phyloP scores from a whole-genome alignment of 30 jellyfish, hydroid and myxozoan species.

The Turritopsis rubra region DNA sequence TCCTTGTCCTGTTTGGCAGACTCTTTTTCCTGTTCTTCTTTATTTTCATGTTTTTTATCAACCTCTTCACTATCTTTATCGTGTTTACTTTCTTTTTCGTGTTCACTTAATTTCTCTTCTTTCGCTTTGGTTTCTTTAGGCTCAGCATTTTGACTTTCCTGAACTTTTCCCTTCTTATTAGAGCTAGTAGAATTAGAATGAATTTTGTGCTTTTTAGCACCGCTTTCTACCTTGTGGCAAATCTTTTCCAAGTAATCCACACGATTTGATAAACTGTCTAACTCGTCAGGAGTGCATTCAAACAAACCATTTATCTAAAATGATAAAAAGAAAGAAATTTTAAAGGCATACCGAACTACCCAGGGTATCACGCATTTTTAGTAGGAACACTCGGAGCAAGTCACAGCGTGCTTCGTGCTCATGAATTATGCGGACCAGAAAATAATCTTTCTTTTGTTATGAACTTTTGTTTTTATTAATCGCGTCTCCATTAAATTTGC shows the following conservation, averaged over 20 bases:
- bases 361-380: no score
- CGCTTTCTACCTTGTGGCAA: constrained; percentile 82
- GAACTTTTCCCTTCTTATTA: not conserved
- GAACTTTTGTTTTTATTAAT: no score
- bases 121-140: constrained; percentile 16
- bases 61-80: no score
- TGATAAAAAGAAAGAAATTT: not conserved
- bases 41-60: constrained; percentile 16
- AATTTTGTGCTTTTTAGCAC: constrained; percentile 25
- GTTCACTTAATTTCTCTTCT: not conserved
- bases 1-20: constrained; percentile 2
- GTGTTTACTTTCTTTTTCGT: not conserved
- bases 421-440: no score
- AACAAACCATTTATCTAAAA: constrained; percentile 34
- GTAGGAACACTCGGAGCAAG: no score
- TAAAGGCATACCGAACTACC: no score
- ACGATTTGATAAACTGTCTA: constrained; percentile 69
- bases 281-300: constrained; percentile 87
- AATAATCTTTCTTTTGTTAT: no score
- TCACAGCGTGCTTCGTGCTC: no score
- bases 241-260: constrained; percentile 89
- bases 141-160: not conserved
- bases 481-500: no score
- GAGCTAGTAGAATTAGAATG: constrained; percentile 10
- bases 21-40: not conserved